Evolutionary conservation across 2,888 invertebrate genomes (phyloP), one percentile per base, ranked within the genome.

Genomic region (Drosophila formosana): DNA sequence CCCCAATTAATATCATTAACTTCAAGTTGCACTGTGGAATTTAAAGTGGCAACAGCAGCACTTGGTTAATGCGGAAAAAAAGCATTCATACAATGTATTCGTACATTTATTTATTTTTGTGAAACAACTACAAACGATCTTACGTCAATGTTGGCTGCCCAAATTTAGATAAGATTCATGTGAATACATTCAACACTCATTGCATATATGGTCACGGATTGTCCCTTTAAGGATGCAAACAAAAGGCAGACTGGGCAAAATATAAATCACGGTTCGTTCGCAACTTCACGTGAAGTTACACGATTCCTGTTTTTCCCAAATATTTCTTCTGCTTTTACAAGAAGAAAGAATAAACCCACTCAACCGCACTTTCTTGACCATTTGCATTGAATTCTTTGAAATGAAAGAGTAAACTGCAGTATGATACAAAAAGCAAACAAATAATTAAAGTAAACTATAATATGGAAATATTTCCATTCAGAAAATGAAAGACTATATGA

Each of bases 1-100:
- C 8, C 43, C 30, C 43, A 9, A 68, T 75, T 67, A 67, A 77
- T 74, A 74, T 66, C 67, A 46, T 56, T 56, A 55, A 75, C 75
- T 68, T 75, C 72, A 45, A 61, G 67, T 63, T 72, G 62, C 66
- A 75, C 67, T 56, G 63, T 45, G 78, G 78, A 78, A 78, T 78
- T 78, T 78, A 78, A 78, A 78, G 77, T 78, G 75, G 66, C 77
- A 74, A 71, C 77, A 77, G 66, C 64, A 77, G 73, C 68, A 69
- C 60, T 58, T 45, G 69, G 51, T 66, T 49, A 72, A 72, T 69
- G 62, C 62, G 52, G 64, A 65, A 70, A 62, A 66, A 49, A 65
- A 68, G 46, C 32, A 51, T 8, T 61, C 49, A 65, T 46, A 55
- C 46, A 37, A 26, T 56, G 13, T 62, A 39, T 18, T 34, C 67